Percentiles rank a stretch among this genome's conserved stretches.
These are phyloP conservation scores for Sebastes umbrosus DNA, from an alignment of 2,797 vertebrate species.

Conservation along the genomic window DNA sequence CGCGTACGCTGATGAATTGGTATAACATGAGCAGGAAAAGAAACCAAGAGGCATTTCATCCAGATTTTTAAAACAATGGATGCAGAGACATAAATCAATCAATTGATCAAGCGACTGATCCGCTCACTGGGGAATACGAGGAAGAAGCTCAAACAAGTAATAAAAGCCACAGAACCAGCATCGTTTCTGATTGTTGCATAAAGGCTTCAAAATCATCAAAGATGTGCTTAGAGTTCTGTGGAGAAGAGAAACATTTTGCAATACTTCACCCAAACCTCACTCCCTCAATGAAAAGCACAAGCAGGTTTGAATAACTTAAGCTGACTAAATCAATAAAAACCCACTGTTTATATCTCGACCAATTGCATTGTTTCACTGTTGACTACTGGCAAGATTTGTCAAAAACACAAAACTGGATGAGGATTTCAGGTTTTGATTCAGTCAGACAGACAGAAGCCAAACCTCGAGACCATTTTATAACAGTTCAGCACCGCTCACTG, in stretches of 20 bases:
- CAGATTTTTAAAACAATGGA: background rate
- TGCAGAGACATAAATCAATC: conserved; percentile 9
- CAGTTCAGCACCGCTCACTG: background rate
- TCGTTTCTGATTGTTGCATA: background rate
- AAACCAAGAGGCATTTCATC: conserved; percentile 9
- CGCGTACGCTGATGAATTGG: conserved; percentile 9
- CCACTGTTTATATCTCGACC: background rate
- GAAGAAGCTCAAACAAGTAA: background rate
- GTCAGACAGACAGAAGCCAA: background rate
- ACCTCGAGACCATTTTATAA: background rate
- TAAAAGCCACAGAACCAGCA: background rate
- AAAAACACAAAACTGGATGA: background rate
- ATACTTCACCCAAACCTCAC: background rate
- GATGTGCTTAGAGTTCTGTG: background rate
- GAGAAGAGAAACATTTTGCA: background rate
- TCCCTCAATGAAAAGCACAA: background rate
- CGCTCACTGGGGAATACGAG: background rate
- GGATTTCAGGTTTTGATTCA: background rate
- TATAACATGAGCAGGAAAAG: background rate
- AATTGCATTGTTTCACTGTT: background rate
- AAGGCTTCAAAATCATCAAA: background rate
- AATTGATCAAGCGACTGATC: background rate
- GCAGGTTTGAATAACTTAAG: background rate
- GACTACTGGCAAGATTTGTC: background rate
- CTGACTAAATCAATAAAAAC: background rate